These are phyloP conservation scores for Gadopsis marmoratus DNA, from an alignment of 2,797 vertebrate genomes.

Conservation along the genomic window DNA sequence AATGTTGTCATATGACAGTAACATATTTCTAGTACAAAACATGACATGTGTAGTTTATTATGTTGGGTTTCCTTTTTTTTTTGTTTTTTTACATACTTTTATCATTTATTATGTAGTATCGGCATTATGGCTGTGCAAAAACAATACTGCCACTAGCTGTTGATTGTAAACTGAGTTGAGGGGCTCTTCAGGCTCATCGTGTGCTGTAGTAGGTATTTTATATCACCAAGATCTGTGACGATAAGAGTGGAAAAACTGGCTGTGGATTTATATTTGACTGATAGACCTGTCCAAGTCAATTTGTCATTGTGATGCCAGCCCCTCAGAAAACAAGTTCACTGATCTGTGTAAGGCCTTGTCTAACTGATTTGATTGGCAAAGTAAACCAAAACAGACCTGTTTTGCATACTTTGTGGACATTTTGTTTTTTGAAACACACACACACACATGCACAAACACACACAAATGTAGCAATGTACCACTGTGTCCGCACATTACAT, in stretches of 20 bases:
- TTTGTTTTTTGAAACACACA: constrained; percentile 14
- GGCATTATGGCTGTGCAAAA: no score
- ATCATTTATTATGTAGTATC: no score
- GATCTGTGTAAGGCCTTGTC: constrained; percentile 25
- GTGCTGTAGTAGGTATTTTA: neutral
- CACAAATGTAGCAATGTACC: neutral
- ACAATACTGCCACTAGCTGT: no score
- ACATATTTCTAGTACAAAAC: no score
- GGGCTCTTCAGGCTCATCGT: no score
- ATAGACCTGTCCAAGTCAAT: constrained; percentile 21
- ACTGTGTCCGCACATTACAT: neutral
- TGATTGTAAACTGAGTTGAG: no score
- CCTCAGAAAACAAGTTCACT: constrained; percentile 49
- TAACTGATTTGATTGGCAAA: constrained; percentile 75
- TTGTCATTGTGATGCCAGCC: constrained; percentile 43
- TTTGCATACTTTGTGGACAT: constrained; percentile 63
- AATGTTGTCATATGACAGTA: no score
- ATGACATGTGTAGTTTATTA: no score
- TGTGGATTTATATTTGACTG: constrained; percentile 42
- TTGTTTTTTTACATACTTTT: no score
- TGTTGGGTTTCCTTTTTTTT: no score
- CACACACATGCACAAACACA: neutral
- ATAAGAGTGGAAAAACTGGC: neutral
- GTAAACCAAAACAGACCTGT: constrained; percentile 37
- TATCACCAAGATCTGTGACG: neutral